Evolutionary conservation across 2,797 vertebrate species (phyloP).

Genomic region (Coendou prehensilis): DNA sequence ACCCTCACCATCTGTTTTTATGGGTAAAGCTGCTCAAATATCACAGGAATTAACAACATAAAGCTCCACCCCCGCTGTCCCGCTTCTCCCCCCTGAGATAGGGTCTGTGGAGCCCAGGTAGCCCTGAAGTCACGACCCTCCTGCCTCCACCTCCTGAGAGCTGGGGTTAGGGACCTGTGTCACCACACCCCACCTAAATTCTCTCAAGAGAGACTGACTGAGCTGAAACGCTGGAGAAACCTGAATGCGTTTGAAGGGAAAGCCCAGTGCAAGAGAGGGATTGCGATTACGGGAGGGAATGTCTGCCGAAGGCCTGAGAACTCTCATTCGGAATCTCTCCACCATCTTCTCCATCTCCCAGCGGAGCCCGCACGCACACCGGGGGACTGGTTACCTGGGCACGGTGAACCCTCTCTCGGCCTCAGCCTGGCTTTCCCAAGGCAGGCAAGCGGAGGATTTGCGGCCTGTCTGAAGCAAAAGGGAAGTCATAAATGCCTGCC

Average conservation of each 20-base stretch:
- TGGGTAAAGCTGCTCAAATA: not conserved
- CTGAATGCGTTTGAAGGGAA: not conserved
- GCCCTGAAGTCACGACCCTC: not conserved
- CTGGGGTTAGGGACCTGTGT: not conserved
- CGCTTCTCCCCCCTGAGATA: not conserved
- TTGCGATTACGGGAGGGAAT: not conserved
- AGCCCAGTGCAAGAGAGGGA: not conserved
- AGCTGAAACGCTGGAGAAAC: not conserved
- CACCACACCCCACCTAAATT: not conserved
- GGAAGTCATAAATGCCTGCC: accelerated
- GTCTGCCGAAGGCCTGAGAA: not conserved
- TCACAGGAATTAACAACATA: not conserved
- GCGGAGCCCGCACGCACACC: not conserved
- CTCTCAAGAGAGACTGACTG: not conserved
- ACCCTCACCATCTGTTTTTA: not conserved
- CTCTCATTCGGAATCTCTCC: not conserved
- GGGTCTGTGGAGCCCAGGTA: not conserved
- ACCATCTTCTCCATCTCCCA: not conserved
- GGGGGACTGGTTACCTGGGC: not conserved
- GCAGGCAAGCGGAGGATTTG: not conserved
- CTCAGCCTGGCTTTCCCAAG: not conserved
- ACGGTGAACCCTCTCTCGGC: not conserved
- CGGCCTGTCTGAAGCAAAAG: not conserved
- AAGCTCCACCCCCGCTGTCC: not conserved
- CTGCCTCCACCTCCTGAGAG: not conserved